Base-by-base conservation (phyloP, 2,113 vertebrate genomes). In the Brachypteracias leptosomus region DNA sequence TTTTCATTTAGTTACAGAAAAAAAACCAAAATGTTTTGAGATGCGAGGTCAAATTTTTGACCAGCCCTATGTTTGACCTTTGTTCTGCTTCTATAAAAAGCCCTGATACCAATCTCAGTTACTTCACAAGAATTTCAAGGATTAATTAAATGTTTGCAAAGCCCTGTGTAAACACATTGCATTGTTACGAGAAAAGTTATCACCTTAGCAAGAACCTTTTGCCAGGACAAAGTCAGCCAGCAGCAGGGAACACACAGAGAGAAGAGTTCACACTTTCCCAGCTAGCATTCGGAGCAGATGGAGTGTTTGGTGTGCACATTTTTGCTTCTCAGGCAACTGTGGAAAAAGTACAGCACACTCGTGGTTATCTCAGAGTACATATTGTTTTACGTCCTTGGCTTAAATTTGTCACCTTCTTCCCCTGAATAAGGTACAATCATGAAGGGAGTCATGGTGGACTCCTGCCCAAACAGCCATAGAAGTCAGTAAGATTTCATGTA, bases 121-220 rank as follows among this genome's bases (percentile, higher is more conserved):
- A 77, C 86, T 84, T 84, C 77, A 68, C 49, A 85, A 79, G 79
- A 84, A 96, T 75, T 35, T 78, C 54, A 96, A 47, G 78, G 71
- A 93, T 66, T 85, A 85, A 73, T 61, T 83, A 88, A 93, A 83
- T 90, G 57, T 96, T 96, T 96, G 92, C 81, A 86, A 87, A 95
- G 58, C 31, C 52, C 47, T 31, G 6, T 67, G 61, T 92, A 93
- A 96, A 94, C 84, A 92, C 28, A 52, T n/a, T 51, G 31, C 82
- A 84, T 72, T 92, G 68, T 91, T 93, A 75, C 74, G 38, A 89
- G 31, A 40, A 49, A 74, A 90, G 61, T 47, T 89, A 44, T 75
- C 76, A 92, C 88, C 79, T 75, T 61, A 73, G 79, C 79, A 93
- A 84, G 68, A 86, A 63, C 11, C 33, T 71, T 74, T 87, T 88